Conservation (phyloP, 2,888 invertebrate species). For the Bombylius major region DNA sequence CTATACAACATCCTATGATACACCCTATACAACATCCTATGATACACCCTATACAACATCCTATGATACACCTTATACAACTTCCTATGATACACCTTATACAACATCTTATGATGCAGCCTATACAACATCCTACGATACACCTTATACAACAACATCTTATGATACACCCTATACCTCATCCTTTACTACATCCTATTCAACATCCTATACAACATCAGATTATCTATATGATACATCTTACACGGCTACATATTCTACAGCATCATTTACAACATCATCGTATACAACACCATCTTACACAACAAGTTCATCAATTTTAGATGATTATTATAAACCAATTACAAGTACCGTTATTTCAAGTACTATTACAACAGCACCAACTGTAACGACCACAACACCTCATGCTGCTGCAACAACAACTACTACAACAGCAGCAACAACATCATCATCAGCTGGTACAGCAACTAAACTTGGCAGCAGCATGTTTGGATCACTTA, state of each 20-base stretch:
- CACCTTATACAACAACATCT: too few relatives aligned
- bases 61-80: too few relatives aligned
- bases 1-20: too few relatives aligned
- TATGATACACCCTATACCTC: too few relatives aligned
- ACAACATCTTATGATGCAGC: too few relatives aligned
- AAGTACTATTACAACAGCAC: slow-evolving; percentile 9
- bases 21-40: too few relatives aligned
- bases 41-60: too few relatives aligned
- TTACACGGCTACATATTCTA: slow-evolving; percentile 9
- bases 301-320: slow-evolving; percentile 5
- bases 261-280: slow-evolving; percentile 11
- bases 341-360: slow-evolving; percentile 6
- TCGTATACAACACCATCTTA: slow-evolving; percentile 5
- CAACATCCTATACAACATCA: neutral
- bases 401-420: slow-evolving; percentile 16
- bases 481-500: slow-evolving; percentile 6
- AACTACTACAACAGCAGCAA: slow-evolving; percentile 19
- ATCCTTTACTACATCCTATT: neutral
- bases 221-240: neutral
- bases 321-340: neutral
- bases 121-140: too few relatives aligned
- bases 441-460: neutral
- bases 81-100: too few relatives aligned
- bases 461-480: neutral
- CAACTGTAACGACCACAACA: neutral